These are phyloP conservation scores for Phalangium opilio DNA, from an alignment of 2,888 invertebrate genomes.

Conservation along the genomic window DNA sequence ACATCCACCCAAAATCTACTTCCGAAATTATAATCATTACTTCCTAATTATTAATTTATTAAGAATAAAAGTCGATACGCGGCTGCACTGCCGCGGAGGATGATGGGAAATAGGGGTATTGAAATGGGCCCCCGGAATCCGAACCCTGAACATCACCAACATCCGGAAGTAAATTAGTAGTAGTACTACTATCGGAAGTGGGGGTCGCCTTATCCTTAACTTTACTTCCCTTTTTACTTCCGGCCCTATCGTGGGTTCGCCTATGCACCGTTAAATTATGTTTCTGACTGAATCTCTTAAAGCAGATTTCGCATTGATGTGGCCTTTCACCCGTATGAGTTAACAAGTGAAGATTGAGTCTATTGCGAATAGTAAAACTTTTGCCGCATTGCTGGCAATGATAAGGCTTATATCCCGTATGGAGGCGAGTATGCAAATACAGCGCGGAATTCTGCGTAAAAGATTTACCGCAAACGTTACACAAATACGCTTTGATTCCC, in stretches of 20 bases:
- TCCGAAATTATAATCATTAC: no score
- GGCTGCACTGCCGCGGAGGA: no score
- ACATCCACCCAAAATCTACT: no score
- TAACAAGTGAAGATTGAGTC: slow-evolving; percentile 31
- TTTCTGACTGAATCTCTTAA: slow-evolving; percentile 27
- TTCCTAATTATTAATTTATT: no score
- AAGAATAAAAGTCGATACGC: no score
- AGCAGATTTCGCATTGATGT: slow-evolving; percentile 28
- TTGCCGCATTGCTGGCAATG: slow-evolving; percentile 31
- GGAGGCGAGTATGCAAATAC: slow-evolving; percentile 7
- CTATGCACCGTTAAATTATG: not conserved
- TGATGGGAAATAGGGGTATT: no score
- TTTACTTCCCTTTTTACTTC: no score
- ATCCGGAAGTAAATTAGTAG: no score
- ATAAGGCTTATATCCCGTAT: slow-evolving; percentile 30
- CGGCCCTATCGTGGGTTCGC: not conserved
- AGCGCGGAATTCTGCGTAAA: slow-evolving; percentile 26
- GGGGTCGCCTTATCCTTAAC: no score
- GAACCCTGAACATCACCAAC: no score
- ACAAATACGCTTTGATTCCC: slow-evolving; percentile 26
- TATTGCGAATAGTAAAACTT: slow-evolving; percentile 32
- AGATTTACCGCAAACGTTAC: slow-evolving; percentile 29
- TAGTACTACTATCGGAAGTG: no score
- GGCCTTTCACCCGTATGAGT: slow-evolving; percentile 32
- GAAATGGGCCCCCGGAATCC: no score